Percentiles rank a stretch among this genome's conserved stretches.
Conservation (phyloP, 2,797 vertebrate genomes). For the Sphenopsis melanotis region DNA sequence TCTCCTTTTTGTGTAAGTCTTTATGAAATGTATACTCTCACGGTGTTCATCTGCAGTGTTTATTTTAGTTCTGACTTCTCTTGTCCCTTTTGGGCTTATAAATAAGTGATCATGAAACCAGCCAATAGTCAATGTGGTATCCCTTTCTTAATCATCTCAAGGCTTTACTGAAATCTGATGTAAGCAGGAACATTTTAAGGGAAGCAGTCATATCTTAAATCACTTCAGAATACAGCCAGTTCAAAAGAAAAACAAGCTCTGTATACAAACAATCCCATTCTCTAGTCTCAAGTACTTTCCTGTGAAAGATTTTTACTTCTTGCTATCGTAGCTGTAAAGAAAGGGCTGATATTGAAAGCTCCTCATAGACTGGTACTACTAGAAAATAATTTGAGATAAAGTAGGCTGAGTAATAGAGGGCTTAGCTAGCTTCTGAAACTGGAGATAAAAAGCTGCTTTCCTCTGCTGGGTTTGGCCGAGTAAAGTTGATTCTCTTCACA, state of each 20-base stretch:
- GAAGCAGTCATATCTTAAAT: neutral
- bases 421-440: neutral
- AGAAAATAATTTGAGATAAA: neutral
- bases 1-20: neutral
- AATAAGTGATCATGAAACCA: neutral
- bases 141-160: neutral
- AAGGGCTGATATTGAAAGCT: neutral
- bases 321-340: neutral
- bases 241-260: neutral
- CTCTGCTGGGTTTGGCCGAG: neutral
- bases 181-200: neutral
- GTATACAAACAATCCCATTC: neutral
- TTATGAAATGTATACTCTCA: neutral
- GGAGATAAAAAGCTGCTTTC: neutral
- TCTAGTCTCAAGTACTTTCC: neutral
- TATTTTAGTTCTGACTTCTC: neutral
- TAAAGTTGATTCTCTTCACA: neutral
- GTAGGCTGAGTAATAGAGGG: neutral
- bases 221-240: neutral
- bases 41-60: accelerated
- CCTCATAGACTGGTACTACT: neutral
- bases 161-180: neutral
- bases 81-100: neutral
- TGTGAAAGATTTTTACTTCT: neutral
- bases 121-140: neutral